A percentile compares a stretch with the other conserved stretches of the same genome.
These are phyloP conservation scores for Elaeidobius kamerunicus DNA, from an alignment of 2,888 invertebrate genomes.

Conservation along the genomic window DNA sequence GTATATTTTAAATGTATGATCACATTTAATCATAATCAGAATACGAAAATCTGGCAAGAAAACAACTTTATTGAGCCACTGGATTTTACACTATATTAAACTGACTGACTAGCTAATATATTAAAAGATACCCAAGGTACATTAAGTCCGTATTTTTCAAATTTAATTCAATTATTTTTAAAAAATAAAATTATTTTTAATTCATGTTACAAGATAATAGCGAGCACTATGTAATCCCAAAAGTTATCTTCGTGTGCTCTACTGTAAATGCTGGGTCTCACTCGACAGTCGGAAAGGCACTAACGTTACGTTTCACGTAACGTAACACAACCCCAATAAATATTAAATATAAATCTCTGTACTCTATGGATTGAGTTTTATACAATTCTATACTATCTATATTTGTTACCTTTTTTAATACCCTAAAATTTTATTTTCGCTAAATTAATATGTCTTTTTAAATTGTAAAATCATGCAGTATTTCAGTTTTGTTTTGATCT, in stretches of 20 bases:
- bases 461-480: slow-evolving; percentile 29
- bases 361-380: slow-evolving; percentile 46
- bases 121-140: no score
- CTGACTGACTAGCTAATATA: no score
- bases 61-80: no score
- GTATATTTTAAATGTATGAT: no score
- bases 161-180: no score
- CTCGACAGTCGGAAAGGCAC: slow-evolving; percentile 52
- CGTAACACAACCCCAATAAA: slow-evolving; percentile 51
- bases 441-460: slow-evolving; percentile 32
- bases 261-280: slow-evolving; percentile 46
- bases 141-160: no score
- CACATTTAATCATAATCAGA: no score
- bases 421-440: slow-evolving; percentile 28
- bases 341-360: slow-evolving; percentile 50
- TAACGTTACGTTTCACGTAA: slow-evolving; percentile 47
- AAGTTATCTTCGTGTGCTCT: slow-evolving; percentile 28
- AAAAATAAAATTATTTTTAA: not conserved
- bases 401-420: slow-evolving; percentile 36
- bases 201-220: slow-evolving; percentile 1
- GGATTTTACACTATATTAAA: not conserved
- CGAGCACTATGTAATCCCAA: slow-evolving; percentile 6
- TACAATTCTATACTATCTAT: slow-evolving; percentile 41
- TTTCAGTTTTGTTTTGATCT: slow-evolving; percentile 39
- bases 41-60: no score